Evolutionary conservation across 1,140 invertebrate genomes (phyloP), one percentile per base, ranked within the genome.

Genomic region (Halesus radiatus): DNA sequence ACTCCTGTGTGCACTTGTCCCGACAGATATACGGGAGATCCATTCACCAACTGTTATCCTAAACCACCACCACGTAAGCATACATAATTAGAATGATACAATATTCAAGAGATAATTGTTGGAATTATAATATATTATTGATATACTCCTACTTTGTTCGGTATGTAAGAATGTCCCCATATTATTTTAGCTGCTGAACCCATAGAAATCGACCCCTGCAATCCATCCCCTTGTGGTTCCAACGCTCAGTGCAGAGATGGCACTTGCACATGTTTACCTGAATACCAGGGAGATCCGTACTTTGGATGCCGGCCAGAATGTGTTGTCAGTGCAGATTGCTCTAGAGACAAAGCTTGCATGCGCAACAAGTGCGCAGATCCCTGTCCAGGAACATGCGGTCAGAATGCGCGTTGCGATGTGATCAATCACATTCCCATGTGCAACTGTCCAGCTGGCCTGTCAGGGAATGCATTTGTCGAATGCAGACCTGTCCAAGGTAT

Each of bases 251-350:
- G 93, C 83, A 85, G 88, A 84, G 90, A 92, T 78, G 92, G 91
- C 37, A 84, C 89, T 23, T 94, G 94, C 85, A 90, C 90, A n/a
- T 96, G 95, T 84, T 85, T 93, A 78, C 89, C 91, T 3, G 93
- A 94, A 85, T 95, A 94, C 85, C 90, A 91, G 26, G 95, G 93
- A 18, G 91, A 92, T 86, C 92, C 93, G 4, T 93, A 94, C 81
- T 86, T 87, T 75, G 92, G 91, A 22, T 97, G 96, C 86, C 88
- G 94, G 81, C 95, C 95, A 16, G 95, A 97, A 87, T 97, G 96
- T 87, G 93, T 95, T 0, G 92, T 95, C 84, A 97, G 95, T 85
- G 93, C 94, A 1, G 96, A 97, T 79, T 97, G 96, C 86, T 89
- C 94, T 4, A 90, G 92, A 60, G 90, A 92, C 58, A 94, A 92